Evolutionary conservation across 2,888 invertebrate genomes (phyloP), one percentile per base, ranked within the genome.

Genomic region (Caenorhabditis sp.): DNA sequence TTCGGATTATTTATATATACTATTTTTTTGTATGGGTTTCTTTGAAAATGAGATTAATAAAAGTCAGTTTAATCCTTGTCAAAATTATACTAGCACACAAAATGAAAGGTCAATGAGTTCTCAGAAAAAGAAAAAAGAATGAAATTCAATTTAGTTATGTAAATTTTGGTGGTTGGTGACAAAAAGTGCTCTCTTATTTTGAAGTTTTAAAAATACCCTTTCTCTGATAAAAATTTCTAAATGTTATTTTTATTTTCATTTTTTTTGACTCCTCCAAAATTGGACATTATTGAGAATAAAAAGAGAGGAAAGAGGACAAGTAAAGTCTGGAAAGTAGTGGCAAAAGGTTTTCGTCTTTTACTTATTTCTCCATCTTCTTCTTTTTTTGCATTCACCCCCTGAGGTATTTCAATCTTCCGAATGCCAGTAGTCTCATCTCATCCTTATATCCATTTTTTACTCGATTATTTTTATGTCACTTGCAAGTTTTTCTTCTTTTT

Each of bases 201-300:
- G n/a, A n/a, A n/a, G n/a, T n/a, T n/a, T n/a, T n/a, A n/a, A n/a
- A n/a, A n/a, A n/a, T n/a, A n/a, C n/a, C n/a, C n/a, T n/a, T n/a
- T n/a, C n/a, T n/a, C n/a, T n/a, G n/a, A n/a, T n/a, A n/a, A n/a
- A n/a, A n/a, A n/a, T n/a, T n/a, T n/a, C n/a, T n/a, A n/a, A n/a
- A n/a, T n/a, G n/a, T n/a, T n/a, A n/a, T n/a, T n/a, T n/a, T n/a
- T n/a, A 43, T 14, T 17, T 43, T 3, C 43, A 10, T 10, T 43
- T 2, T 17, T 43, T 43, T 43, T 17, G n/a, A n/a, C 43, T 17
- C 12, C 14, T 43, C 59, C 59, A 26, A 61, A 67, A 72, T 67
- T 67, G 67, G 63, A 72, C 67, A 72, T 72, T 72, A 67, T 67
- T 67, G 72, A 72, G 64, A 63, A 67, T 58, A 61, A 72, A 43